Evolutionary conservation across 2,888 invertebrate species (phyloP), one percentile per base, ranked within the genome.

Genomic region (Parochlus steinenii): DNA sequence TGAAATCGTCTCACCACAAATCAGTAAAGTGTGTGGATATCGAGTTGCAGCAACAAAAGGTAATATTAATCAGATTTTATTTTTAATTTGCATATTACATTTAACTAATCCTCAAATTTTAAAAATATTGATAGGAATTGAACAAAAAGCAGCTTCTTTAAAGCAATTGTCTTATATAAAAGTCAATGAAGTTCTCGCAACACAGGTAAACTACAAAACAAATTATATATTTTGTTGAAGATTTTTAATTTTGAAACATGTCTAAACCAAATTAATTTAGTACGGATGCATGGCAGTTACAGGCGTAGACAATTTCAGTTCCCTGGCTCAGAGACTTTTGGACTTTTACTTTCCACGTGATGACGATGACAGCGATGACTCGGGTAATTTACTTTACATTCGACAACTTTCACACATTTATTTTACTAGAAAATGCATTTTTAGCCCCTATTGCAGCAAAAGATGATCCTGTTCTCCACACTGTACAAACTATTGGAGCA

Each of bases 81-180:
- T 30, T 19, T 15, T 31, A n/a, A 10, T 11, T 18, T 8, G 42
- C 46, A 50, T 38, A n/a, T 27, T n/a, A n/a, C n/a, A n/a, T n/a
- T n/a, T n/a, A n/a, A n/a, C n/a, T n/a, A n/a, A n/a, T n/a, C n/a
- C n/a, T n/a, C n/a, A n/a, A n/a, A n/a, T n/a, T n/a, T n/a, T n/a
- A n/a, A n/a, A n/a, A n/a, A n/a, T n/a, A n/a, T n/a, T n/a, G n/a
- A n/a, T n/a, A n/a, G n/a, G n/a, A n/a, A n/a, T n/a, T 0, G 62
- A 65, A 42, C 62, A 67, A 40, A 71, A 69, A 45, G 76, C 75
- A 1, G 57, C 67, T 14, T 71, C 68, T 0, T 58, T 77, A 10
- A 73, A 73, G 53, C 72, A 74, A 47, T 55, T 70, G 2, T 73
- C 76, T 35, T 77, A 76, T 75, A 68, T 71, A 37, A 76, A 74